A percentile compares a stretch with the other conserved stretches of the same genome.
phyloP scores from a whole-genome alignment of 2,113 vertebrate genomes.

The Strigops habroptila region DNA sequence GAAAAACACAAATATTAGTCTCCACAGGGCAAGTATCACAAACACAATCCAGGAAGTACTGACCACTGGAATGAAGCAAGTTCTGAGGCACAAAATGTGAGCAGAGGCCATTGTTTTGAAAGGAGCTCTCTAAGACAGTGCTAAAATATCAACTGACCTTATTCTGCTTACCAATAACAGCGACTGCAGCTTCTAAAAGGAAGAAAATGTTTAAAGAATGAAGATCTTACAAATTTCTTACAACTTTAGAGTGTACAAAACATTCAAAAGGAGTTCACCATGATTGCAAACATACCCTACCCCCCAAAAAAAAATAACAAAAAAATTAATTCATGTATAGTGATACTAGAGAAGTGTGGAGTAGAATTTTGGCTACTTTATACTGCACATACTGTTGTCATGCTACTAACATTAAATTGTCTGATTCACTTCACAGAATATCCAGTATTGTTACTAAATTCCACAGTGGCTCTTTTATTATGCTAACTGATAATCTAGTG shows the following conservation, averaged over 20 bases:
- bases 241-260: not conserved
- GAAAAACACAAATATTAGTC: not conserved
- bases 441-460: constrained; percentile 63
- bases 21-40: not conserved
- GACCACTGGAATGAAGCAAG: not conserved
- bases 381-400: not conserved
- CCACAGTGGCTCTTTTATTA: constrained; percentile 73
- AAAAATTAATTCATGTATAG: not conserved
- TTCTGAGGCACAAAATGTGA: not conserved
- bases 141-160: not conserved
- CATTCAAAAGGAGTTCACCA: not conserved
- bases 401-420: not conserved
- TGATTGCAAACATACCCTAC: accelerated
- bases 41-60: not conserved
- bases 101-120: not conserved
- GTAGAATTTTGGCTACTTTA: not conserved
- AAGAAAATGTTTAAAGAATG: not conserved
- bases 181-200: not conserved
- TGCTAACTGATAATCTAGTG: constrained; percentile 75
- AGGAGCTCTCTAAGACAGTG: not conserved
- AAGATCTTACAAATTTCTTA: not conserved
- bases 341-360: not conserved
- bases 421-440: constrained; percentile 55
- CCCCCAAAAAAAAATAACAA: not conserved
- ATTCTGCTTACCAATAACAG: not conserved